Conservation (phyloP, 2,888 invertebrate genomes). For the Apotomis turbidana region DNA sequence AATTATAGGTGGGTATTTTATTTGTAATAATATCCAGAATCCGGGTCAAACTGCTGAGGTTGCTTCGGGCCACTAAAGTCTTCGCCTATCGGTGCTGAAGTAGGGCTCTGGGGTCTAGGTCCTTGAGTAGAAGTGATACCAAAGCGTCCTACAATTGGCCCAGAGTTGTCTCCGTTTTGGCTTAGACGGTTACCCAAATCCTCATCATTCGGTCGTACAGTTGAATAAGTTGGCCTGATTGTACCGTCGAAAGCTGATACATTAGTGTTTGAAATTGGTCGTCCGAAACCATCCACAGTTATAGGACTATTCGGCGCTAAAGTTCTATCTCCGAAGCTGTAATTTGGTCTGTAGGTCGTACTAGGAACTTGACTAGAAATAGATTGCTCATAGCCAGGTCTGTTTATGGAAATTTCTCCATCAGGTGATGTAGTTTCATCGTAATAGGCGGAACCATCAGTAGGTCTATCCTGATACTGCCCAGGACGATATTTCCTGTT, state of each 20-base stretch:
- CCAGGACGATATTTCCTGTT: slow-evolving; percentile 1
- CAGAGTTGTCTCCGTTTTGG: slow-evolving; percentile 16
- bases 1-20: slow-evolving; percentile 21
- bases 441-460: background rate
- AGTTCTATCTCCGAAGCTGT: slow-evolving; percentile 40
- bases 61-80: slow-evolving; percentile 71
- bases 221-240: slow-evolving; percentile 9
- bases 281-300: slow-evolving; percentile 38
- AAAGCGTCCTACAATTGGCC: slow-evolving; percentile 25
- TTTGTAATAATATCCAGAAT: slow-evolving; percentile 71
- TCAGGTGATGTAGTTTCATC: background rate
- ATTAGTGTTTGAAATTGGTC: slow-evolving; percentile 32
- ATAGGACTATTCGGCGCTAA: slow-evolving; percentile 37
- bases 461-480: slow-evolving; percentile 18
- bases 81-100: slow-evolving; percentile 59
- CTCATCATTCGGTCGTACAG: background rate
- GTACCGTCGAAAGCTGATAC: slow-evolving; percentile 18
- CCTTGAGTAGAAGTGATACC: slow-evolving; percentile 14
- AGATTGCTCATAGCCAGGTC: slow-evolving; percentile 21
- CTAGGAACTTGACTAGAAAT: slow-evolving; percentile 43
- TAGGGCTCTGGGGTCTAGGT: slow-evolving; percentile 36
- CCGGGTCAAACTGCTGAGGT: slow-evolving; percentile 62
- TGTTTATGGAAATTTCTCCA: background rate
- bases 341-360: slow-evolving; percentile 50
- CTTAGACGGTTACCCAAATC: background rate